Evolutionary conservation across 92 coral and sea anemone species (phyloP).

Genomic region (Epizoanthus scotinus): DNA sequence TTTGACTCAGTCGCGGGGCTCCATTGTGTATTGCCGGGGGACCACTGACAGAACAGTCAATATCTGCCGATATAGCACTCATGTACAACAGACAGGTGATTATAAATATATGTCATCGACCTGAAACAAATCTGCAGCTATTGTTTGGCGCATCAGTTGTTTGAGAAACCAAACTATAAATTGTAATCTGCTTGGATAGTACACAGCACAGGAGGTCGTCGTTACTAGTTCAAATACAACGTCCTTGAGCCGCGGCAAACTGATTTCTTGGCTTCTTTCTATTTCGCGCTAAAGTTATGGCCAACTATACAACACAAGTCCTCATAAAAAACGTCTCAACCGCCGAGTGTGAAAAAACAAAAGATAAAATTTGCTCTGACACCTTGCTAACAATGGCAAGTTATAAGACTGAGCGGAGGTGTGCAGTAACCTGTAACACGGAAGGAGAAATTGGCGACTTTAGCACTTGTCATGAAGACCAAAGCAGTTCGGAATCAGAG

Average conservation of each 20-base stretch:
- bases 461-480: not conserved
- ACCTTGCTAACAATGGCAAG: slow-evolving; percentile 8
- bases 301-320: slow-evolving; percentile 1
- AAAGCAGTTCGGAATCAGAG: not conserved
- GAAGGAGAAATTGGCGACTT: slow-evolving; percentile 9
- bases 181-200: slow-evolving; percentile 45
- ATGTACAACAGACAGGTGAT: slow-evolving; percentile 53
- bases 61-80: slow-evolving; percentile 54
- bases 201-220: slow-evolving; percentile 37
- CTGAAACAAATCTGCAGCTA: slow-evolving; percentile 70
- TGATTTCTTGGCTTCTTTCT: not conserved
- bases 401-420: not conserved
- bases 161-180: slow-evolving; percentile 70
- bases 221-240: not conserved
- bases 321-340: not conserved
- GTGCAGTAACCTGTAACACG: slow-evolving; percentile 16
- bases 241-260: not conserved
- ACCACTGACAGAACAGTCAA: slow-evolving; percentile 67
- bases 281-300: slow-evolving; percentile 6
- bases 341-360: slow-evolving; percentile 23
- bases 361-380: slow-evolving; percentile 21
- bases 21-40: slow-evolving; percentile 48
- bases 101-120: slow-evolving; percentile 68
- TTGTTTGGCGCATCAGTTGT: slow-evolving; percentile 67
- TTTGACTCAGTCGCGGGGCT: slow-evolving; percentile 20